Conservation (phyloP, 2,797 vertebrate genomes). For the Gymnodraco acuticeps region DNA sequence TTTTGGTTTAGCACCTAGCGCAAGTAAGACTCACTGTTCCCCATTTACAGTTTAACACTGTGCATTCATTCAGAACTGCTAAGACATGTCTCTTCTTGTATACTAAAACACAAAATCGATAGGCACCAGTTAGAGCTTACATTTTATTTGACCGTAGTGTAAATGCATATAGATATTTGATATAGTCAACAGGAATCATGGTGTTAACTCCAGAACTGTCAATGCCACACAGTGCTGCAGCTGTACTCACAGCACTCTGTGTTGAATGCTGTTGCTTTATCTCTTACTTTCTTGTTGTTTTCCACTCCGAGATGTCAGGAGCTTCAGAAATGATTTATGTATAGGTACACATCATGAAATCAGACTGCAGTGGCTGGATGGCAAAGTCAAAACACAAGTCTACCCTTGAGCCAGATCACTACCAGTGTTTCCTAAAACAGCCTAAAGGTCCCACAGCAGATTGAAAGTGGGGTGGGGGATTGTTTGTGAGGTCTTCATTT, state of each 20-base stretch:
- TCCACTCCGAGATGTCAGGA: constrained; percentile 18
- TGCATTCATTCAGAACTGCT: too few relatives aligned
- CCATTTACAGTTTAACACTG: not conserved
- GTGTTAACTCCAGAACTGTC: not conserved
- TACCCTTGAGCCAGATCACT: constrained; percentile 59
- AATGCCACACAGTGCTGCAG: not conserved
- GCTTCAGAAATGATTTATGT: constrained; percentile 21
- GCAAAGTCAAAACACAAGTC: constrained; percentile 42
- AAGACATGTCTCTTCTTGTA: too few relatives aligned
- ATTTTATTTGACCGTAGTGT: not conserved
- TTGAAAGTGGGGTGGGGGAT: constrained; percentile 44
- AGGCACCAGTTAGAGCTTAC: not conserved
- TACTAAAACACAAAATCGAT: too few relatives aligned
- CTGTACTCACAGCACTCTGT: not conserved
- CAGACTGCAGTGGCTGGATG: constrained; percentile 23
- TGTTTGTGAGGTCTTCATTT: constrained; percentile 66
- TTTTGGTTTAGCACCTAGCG: not conserved
- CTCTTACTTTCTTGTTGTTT: constrained; percentile 13
- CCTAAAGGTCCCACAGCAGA: constrained; percentile 51
- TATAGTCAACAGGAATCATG: not conserved
- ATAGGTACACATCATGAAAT: constrained; percentile 22
- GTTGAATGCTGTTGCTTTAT: not conserved
- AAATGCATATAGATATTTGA: not conserved
- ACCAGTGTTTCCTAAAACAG: constrained; percentile 42
- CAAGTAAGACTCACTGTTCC: not conserved